These are phyloP conservation scores for Crambe crambe DNA, from an alignment of 37 sponge, comb jelly and placozoan genomes.

Conservation along the genomic window DNA sequence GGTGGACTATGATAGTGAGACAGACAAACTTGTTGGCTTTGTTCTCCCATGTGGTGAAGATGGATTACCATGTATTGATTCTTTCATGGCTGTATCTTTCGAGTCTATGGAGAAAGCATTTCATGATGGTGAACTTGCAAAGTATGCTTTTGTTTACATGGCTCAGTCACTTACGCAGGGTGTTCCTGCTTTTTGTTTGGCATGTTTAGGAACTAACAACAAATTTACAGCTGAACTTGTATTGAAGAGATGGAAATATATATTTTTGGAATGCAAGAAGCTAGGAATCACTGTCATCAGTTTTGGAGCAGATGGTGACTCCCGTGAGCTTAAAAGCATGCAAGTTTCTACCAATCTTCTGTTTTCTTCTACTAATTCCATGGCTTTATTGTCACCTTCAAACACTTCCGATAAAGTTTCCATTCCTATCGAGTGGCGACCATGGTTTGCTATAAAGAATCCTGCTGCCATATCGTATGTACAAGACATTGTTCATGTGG, in stretches of 20 bases:
- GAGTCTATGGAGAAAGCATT: not conserved
- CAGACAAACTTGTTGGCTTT: constrained; percentile 54
- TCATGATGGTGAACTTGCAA: not conserved
- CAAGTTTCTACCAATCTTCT: constrained; percentile 19
- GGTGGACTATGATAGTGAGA: constrained; percentile 56
- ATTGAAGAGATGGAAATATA: constrained; percentile 47
- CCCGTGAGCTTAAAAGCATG: constrained; percentile 49
- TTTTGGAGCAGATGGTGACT: constrained; percentile 68
- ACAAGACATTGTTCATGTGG: constrained; percentile 59
- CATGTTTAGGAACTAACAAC: constrained; percentile 58
- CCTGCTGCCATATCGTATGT: constrained; percentile 47
- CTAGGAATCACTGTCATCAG: constrained; percentile 37
- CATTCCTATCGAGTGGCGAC: constrained; percentile 31
- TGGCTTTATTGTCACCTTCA: not conserved
- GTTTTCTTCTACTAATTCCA: not conserved
- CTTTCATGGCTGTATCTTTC: not conserved
- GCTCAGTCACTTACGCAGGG: constrained; percentile 23
- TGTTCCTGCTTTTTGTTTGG: too few species aligned
- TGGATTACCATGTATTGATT: not conserved
- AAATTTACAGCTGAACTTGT: constrained; percentile 31
- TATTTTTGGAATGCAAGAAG: constrained; percentile 40
- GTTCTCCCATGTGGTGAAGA: constrained; percentile 15
- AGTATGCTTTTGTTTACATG: not conserved
- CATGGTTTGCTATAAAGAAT: constrained; percentile 28
- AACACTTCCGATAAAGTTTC: not conserved